Base-by-base conservation (phyloP, 1,140 invertebrate genomes). In the Zaprionus africanus region DNA sequence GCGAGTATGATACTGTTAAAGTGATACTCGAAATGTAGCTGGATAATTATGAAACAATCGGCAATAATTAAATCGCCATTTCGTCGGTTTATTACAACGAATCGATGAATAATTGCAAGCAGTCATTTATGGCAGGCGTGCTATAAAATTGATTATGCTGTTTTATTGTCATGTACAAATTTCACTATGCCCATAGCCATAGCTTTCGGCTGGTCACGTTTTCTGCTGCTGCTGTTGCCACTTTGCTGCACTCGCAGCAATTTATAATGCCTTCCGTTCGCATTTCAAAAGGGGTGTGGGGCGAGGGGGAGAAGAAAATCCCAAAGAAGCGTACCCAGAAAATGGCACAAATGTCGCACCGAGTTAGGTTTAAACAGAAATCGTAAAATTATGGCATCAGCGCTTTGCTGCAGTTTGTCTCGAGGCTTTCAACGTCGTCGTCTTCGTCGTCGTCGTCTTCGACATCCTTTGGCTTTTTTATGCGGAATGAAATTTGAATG, bases 401-500 rank as follows among this genome's bases (percentile, higher is more conserved):
- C 72, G 31, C 60, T 76, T 78, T 64, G 43, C 26, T 56, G 22
- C 53, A 26, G 5, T 68, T 36, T 54, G 6, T 31, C 17, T 56
- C 15, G 31, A 34, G 31, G 31, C 31, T 4, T 4, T 34, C 31
- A 34, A 34, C 9, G 31, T 34, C 31, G 31, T 31, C 26, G 26
- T 0, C 26, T n/a, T n/a, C n/a, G 26, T 22, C 28, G 34, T 41
- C 28, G 43, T 28, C 12, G 49, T 36, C 46, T 67, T 54, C 54
- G 46, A 65, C 60, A 70, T 69, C 72, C 65, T 78, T 68, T 58
- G 38, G 28, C 59, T 61, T 56, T 31, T 65, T 76, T 78, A 76
- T 65, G 53, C 24, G 34, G 73, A 79, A 79, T 79, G 73, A 79
- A 79, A 79, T 79, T 71, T 76, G 77, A 79, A 76, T 66, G 66